Conservation (phyloP, 2,113 vertebrate genomes). For the Sminthopsis crassicaudata region DNA sequence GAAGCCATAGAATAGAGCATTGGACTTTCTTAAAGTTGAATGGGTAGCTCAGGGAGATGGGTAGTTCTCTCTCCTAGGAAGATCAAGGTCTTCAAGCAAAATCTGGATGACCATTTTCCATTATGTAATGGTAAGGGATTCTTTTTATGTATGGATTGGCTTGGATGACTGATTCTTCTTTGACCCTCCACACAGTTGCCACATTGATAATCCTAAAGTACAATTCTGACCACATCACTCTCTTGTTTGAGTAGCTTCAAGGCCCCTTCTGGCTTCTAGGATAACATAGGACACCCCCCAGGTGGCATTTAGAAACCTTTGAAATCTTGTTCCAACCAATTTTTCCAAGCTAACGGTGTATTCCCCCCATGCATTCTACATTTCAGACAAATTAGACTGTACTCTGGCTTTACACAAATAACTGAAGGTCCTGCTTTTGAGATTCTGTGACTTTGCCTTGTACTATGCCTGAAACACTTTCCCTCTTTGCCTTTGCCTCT, state of each 20-base stretch:
- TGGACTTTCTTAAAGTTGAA: not conserved
- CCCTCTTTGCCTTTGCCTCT: not conserved
- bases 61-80: too few species aligned
- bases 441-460: not conserved
- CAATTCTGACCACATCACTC: not conserved
- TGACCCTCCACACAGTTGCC: not conserved
- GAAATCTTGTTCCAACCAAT: not conserved
- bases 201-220: not conserved
- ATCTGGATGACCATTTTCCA: not conserved
- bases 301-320: not conserved
- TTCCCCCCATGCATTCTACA: not conserved
- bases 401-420: not conserved
- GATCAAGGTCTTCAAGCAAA: not conserved
- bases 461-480: not conserved
- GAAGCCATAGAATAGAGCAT: not conserved
- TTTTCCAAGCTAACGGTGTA: not conserved
- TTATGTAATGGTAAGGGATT: not conserved
- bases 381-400: not conserved
- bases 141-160: not conserved
- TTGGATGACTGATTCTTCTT: not conserved
- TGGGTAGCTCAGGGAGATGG: too few species aligned
- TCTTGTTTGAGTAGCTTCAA: not conserved
- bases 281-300: not conserved
- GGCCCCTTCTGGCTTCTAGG: not conserved
- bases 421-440: not conserved